phyloP scores from a whole-genome alignment of 1,140 invertebrate species.

The Ptiloglossa arizonensis region DNA sequence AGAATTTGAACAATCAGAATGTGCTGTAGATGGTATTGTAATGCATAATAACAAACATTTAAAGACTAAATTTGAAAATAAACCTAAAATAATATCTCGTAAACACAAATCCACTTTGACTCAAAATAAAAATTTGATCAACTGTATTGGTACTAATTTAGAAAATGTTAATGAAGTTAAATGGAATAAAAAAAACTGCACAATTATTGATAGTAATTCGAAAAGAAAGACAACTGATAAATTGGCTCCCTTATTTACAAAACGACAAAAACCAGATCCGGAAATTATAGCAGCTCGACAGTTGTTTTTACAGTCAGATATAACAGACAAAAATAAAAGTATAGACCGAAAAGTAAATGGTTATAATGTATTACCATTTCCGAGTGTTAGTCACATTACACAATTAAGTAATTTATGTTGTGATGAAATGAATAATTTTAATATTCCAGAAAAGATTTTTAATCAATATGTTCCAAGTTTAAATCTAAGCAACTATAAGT shows the following conservation, averaged over 20 bases:
- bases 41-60: neutral
- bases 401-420: conserved; percentile 55
- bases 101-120: neutral
- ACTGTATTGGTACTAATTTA: neutral
- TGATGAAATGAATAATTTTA: neutral
- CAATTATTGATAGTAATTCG: conserved; percentile 41
- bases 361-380: conserved; percentile 68
- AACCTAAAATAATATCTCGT: neutral
- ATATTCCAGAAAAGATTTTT: neutral
- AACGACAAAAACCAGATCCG: conserved; percentile 73
- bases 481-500: conserved; percentile 42
- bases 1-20: conserved; percentile 16
- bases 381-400: conserved; percentile 75
- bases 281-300: conserved; percentile 65
- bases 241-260: conserved; percentile 78
- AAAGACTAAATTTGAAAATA: neutral
- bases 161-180: neutral
- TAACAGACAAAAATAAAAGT: conserved; percentile 62
- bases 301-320: conserved; percentile 73
- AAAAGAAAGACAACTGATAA: conserved; percentile 71
- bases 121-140: neutral
- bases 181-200: conserved; percentile 10
- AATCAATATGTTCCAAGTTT: conserved; percentile 36
- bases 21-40: conserved; percentile 11
- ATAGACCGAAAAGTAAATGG: conserved; percentile 32